These are phyloP conservation scores for Chelonoidis abingdonii DNA, from an alignment of 2,113 vertebrate species.

Conservation along the genomic window DNA sequence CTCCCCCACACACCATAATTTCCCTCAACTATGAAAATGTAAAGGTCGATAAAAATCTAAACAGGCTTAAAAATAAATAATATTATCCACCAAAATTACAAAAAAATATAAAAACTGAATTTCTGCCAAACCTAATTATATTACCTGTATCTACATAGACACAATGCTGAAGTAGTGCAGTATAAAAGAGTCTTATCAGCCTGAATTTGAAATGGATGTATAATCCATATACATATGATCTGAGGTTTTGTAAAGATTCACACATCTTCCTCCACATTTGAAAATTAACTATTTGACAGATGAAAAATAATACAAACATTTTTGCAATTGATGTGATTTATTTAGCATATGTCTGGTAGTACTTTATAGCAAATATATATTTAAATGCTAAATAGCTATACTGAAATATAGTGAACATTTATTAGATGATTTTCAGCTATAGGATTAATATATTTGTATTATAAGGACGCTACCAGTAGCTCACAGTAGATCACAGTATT, in stretches of 20 bases:
- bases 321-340: too few relatives aligned
- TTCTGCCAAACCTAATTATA: neutral
- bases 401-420: too few relatives aligned
- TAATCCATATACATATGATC: neutral
- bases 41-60: neutral
- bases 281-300: neutral
- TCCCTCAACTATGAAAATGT: neutral
- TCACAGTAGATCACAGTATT: too few relatives aligned
- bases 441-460: too few relatives aligned
- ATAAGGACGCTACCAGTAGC: too few relatives aligned
- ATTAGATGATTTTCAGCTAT: too few relatives aligned
- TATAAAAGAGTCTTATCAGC: too few relatives aligned
- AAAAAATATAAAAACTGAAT: neutral
- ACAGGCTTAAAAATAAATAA: neutral
- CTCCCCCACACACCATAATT: neutral
- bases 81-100: neutral
- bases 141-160: neutral
- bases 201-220: too few relatives aligned
- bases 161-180: too few relatives aligned
- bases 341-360: too few relatives aligned
- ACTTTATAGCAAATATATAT: too few relatives aligned
- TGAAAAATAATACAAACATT: neutral
- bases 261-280: neutral
- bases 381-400: too few relatives aligned
- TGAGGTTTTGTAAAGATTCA: neutral